These are phyloP conservation scores for Diaperis boleti DNA, from an alignment of 2,888 invertebrate genomes.

Conservation along the genomic window DNA sequence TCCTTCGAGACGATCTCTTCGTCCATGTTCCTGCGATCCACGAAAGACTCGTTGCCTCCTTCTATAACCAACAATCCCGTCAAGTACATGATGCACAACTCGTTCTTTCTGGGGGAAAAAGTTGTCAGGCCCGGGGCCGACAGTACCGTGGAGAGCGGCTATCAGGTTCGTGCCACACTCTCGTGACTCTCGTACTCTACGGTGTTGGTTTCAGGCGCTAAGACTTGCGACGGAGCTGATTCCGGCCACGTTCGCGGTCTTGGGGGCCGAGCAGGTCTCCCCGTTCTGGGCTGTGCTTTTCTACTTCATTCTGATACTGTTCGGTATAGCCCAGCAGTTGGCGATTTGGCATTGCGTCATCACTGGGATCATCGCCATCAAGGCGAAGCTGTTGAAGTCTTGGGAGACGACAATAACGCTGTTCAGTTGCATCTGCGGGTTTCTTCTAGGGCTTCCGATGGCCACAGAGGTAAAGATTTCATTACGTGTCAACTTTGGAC, in stretches of 20 bases:
- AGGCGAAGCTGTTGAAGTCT: slow-evolving; percentile 76
- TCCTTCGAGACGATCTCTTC: slow-evolving; percentile 77
- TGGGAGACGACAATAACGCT: slow-evolving; percentile 89
- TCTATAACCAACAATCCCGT: slow-evolving; percentile 73
- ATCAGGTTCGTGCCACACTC: slow-evolving; percentile 73
- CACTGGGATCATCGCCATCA: slow-evolving; percentile 84
- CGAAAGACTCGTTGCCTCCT: slow-evolving; percentile 73
- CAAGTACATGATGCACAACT: slow-evolving; percentile 78
- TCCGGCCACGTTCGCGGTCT: slow-evolving; percentile 84
- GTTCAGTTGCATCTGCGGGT: slow-evolving; percentile 85
- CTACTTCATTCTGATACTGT: slow-evolving; percentile 85
- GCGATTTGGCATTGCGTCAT: slow-evolving; percentile 94
- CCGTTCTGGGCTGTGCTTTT: slow-evolving; percentile 91
- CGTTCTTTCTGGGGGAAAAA: slow-evolving; percentile 78
- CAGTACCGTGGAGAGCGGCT: slow-evolving; percentile 76
- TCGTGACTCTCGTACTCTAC: too few species aligned
- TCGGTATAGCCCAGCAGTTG: slow-evolving; percentile 89
- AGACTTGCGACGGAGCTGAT: slow-evolving; percentile 91
- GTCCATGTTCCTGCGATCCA: slow-evolving; percentile 77
- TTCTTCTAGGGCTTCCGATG: slow-evolving; percentile 86
- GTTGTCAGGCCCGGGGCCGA: slow-evolving; percentile 72
- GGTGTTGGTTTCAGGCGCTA: slow-evolving; percentile 68
- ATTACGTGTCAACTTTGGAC: neutral
- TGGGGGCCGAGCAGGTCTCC: slow-evolving; percentile 81
- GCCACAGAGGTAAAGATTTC: slow-evolving; percentile 80